Evolutionary conservation across 2,888 invertebrate genomes (phyloP), one percentile per base, ranked within the genome.

Genomic region (Lobophora halterata): DNA sequence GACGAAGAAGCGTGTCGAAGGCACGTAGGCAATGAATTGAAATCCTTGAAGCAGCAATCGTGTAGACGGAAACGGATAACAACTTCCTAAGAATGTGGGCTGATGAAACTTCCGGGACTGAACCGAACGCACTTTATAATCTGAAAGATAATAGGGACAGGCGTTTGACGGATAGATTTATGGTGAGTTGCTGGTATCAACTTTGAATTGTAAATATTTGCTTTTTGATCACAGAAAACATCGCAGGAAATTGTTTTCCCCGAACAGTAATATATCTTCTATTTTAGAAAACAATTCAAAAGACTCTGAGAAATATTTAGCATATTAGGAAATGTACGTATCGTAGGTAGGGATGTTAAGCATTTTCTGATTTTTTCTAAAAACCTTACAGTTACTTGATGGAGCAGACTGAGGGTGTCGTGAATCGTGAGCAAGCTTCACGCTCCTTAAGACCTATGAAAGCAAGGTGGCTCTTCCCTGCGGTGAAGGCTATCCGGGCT

Each of bases 301-400:
- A 10, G n/a, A 9, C 7, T 20, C 12, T 1, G 6, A 26, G 5
- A 19, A 37, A 30, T n/a, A 6, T 5, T 18, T 5, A 19, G 19
- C 10, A 25, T 11, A 7, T 8, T 26, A 30, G 34, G 19, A 30
- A 25, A 14, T 28, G 2, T 36, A 31, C n/a, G 14, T 25, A 17
- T 23, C 25, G 9, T 13, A 10, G 9, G 18, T 29, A 29, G 10
- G 30, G 26, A 19, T 10, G 16, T 9, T 20, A 42, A 52, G 39
- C 50, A 49, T 54, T 58, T 54, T 65, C 55, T 74, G 61, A 72
- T 64, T 54, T 52, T n/a, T 46, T 71, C 52, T 78, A 66, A 71
- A 72, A 71, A 69, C 72, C 79, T 71, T 78, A 71, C 79, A 80
- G 79, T 76, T 75, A 28, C 28, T 63, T 52, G 61, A 70, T 65